Conservation (phyloP, 2,888 invertebrate genomes). For the Apomyelois bistriatella region DNA sequence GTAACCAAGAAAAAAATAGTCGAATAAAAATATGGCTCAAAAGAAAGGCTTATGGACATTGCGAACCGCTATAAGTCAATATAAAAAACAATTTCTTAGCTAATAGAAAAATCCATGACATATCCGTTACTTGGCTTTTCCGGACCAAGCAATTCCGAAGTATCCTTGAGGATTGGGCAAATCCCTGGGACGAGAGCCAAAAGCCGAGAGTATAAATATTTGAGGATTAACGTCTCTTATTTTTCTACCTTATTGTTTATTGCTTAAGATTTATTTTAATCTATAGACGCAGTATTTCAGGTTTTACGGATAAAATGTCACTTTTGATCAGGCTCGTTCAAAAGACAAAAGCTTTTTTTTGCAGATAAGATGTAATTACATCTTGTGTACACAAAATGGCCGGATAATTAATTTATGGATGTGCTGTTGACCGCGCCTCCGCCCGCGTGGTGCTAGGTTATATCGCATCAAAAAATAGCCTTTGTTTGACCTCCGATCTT, state of each 20-base stretch:
- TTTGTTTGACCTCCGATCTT: too few relatives aligned
- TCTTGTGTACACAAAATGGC: too few relatives aligned
- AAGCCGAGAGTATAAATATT: constrained; percentile 1
- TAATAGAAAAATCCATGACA: neutral
- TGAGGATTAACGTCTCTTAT: constrained; percentile 2
- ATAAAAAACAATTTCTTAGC: neutral
- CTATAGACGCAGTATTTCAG: neutral
- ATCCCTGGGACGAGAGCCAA: constrained; percentile 1
- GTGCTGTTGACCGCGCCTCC: too few relatives aligned
- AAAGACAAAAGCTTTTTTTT: too few relatives aligned
- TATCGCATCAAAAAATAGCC: too few relatives aligned
- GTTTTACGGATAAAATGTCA: too few relatives aligned
- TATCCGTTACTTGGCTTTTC: neutral
- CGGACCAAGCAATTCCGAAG: neutral
- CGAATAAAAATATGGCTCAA: too few relatives aligned
- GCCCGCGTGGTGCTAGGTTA: too few relatives aligned
- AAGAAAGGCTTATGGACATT: neutral
- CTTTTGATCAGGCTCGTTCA: neutral
- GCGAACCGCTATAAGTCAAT: neutral
- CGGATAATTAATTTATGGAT: too few relatives aligned
- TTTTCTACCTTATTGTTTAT: neutral
- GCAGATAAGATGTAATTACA: too few relatives aligned
- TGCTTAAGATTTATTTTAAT: neutral
- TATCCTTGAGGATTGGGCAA: constrained; percentile 4
- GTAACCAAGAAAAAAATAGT: too few relatives aligned